A percentile compares a stretch with the other conserved stretches of the same genome.
These are phyloP conservation scores for Perca fluviatilis DNA, from an alignment of 2,113 vertebrate species.

Conservation along the genomic window DNA sequence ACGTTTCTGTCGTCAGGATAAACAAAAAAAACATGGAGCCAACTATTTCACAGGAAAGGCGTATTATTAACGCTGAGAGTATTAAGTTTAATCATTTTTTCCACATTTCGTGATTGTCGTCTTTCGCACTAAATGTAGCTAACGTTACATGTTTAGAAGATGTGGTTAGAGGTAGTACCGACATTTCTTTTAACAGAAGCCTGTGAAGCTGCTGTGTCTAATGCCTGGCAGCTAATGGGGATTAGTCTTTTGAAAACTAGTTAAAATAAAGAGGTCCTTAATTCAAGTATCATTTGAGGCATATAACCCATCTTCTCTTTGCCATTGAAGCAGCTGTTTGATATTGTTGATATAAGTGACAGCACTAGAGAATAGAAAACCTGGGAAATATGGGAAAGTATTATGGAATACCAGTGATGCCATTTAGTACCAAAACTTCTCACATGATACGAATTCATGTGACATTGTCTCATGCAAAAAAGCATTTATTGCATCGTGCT, in stretches of 20 bases:
- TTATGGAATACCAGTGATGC: neutral
- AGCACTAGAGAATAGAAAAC: neutral
- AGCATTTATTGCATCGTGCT: neutral
- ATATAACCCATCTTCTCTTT: neutral
- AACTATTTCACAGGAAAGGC: neutral
- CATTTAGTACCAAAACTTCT: neutral
- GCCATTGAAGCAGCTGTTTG: neutral
- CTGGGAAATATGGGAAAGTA: neutral
- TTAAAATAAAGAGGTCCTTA: neutral
- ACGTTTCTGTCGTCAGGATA: neutral
- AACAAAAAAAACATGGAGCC: neutral
- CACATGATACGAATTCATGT: conserved; percentile 53
- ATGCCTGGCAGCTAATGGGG: neutral
- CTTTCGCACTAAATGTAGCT: neutral
- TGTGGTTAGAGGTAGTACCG: neutral
- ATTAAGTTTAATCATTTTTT: neutral
- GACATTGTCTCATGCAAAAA: conserved; percentile 38
- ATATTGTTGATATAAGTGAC: neutral
- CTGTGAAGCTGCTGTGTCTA: neutral
- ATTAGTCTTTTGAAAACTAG: no score
- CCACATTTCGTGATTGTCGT: no score
- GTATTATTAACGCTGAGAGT: no score
- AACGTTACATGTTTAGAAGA: neutral
- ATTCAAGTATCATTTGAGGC: neutral
- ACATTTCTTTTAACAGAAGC: neutral